These are phyloP conservation scores for Plectus sambesii DNA, from an alignment of 1,140 invertebrate species.

Conservation along the genomic window DNA sequence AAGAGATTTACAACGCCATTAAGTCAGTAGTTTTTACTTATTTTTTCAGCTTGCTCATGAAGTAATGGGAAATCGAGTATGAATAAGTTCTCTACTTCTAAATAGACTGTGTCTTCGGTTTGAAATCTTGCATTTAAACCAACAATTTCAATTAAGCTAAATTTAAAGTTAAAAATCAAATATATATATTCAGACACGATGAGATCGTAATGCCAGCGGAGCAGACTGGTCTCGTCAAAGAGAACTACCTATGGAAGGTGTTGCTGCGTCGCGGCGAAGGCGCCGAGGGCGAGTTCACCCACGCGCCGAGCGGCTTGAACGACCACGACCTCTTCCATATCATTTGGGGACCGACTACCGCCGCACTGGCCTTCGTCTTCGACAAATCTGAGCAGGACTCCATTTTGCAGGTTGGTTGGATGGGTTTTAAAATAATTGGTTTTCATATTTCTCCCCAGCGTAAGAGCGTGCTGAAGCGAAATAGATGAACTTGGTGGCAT, in stretches of 20 bases:
- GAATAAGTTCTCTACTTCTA: conserved; percentile 10
- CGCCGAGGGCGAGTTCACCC: conserved; percentile 19
- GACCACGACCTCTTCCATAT: conserved; percentile 65
- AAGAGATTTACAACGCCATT: conserved; percentile 83
- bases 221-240: conserved; percentile 78
- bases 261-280: conserved; percentile 62
- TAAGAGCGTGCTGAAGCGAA: no score
- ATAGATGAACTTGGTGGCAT: no score
- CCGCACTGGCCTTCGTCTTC: conserved; percentile 85
- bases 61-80: conserved; percentile 14
- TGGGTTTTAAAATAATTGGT: conserved; percentile 55
- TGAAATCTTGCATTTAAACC: background rate
- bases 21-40: conserved; percentile 56
- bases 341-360: conserved; percentile 73
- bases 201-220: conserved; percentile 99
- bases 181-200: conserved; percentile 59
- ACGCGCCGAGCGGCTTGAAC: conserved; percentile 60
- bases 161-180: conserved; percentile 19
- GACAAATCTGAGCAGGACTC: conserved; percentile 58
- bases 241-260: conserved; percentile 95
- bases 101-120: conserved; percentile 5
- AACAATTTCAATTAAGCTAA: background rate
- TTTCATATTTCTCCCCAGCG: conserved; percentile 6
- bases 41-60: background rate
- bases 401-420: conserved; percentile 29